Conservation (phyloP, 1,140 invertebrate genomes). For the Dysdera silvatica region DNA sequence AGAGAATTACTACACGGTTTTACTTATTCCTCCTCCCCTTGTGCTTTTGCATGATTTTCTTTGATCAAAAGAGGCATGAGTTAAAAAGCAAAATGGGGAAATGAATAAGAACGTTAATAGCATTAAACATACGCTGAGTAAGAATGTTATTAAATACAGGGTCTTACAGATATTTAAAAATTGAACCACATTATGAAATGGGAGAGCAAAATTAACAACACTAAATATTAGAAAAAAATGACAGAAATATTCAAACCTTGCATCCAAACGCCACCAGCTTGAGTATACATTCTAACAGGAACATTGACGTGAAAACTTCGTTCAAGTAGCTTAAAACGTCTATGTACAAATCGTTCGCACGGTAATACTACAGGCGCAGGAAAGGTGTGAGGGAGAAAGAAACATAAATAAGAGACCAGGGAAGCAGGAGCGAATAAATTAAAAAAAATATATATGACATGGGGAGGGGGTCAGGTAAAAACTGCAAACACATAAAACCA, state of each 20-base stretch:
- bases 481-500: slow-evolving; percentile 31
- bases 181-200: no score
- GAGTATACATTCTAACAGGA: slow-evolving; percentile 90
- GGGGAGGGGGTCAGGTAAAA: slow-evolving; percentile 20
- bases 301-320: slow-evolving; percentile 87
- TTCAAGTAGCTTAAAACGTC: slow-evolving; percentile 85
- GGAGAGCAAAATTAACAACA: no score
- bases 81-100: no score
- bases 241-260: slow-evolving; percentile 60
- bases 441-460: slow-evolving; percentile 20
- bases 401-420: slow-evolving; percentile 23
- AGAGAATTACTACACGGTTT: no score
- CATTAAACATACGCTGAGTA: no score
- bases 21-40: no score
- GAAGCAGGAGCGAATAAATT: slow-evolving; percentile 24
- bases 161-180: no score
- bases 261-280: slow-evolving; percentile 94
- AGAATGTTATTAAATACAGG: no score
- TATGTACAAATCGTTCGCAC: slow-evolving; percentile 70
- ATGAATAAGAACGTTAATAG: no score
- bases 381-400: slow-evolving; percentile 25
- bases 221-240: no score
- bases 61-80: no score
- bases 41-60: no score
- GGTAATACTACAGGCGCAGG: slow-evolving; percentile 65